Evolutionary conservation across 2,888 invertebrate species (phyloP), one percentile per base, ranked within the genome.

Genomic region (Apodemia zela): DNA sequence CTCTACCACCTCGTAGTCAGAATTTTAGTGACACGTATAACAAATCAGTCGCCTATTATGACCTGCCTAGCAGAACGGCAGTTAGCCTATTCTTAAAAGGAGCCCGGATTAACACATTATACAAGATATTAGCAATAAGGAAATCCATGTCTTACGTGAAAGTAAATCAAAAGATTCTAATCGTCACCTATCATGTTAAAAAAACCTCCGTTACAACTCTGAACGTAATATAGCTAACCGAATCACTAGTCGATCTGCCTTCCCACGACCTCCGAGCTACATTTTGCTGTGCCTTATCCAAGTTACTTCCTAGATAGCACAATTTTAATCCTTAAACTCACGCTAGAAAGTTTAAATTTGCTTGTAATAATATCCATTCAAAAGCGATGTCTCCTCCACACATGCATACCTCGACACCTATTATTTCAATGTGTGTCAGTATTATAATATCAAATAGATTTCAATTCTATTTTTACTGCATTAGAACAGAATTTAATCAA

Each of bases 251-350:
- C 82, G 78, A 74, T 73, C 76, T 74, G 80, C 80, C 80, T 81
- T 90, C 89, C 89, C 90, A 89, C 89, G 89, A 89, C 89, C 90
- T 87, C 81, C 80, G 76, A 84, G 79, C 79, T 80, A 82, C 84
- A 84, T 86, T 85, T 85, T 77, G 81, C 85, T 79, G 87, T 87
- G 89, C 86, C 81, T 81, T 87, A 89, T 86, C 85, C 85, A 86
- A 85, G 81, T 78, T 82, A 89, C 89, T 89, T 89, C 89, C 89
- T 89, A 81, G 82, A 88, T 66, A 78, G 77, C 54, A 63, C 71
- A 58, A 82, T 78, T 73, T 71, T 59, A 59, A 68, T 78, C 78
- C 75, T 68, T 84, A 82, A 33, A 1, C 3, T 29, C 58, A 10
- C 13, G 3, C 0, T n/a, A 69, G 75, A 84, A 68, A 78, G 72